Evolutionary conservation across 2,113 vertebrate genomes (phyloP).

Genomic region (Ictidomys tridecemlineatus): DNA sequence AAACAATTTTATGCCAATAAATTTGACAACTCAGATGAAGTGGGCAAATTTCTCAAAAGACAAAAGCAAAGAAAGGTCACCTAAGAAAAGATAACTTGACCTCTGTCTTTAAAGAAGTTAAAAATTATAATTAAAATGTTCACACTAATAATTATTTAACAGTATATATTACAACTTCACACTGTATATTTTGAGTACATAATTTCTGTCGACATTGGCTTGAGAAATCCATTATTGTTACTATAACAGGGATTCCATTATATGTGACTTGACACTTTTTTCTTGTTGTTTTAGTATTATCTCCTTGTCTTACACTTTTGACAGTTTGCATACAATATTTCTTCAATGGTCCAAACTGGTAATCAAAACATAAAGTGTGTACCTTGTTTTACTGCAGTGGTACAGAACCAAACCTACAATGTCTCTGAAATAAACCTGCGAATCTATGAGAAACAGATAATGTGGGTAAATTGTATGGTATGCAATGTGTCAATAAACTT

Average conservation of each 20-base stretch:
- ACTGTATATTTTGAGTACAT: neutral
- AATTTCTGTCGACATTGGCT: neutral
- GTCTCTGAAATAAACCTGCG: neutral
- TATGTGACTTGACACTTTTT: neutral
- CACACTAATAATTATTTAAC: neutral
- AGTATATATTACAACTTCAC: neutral
- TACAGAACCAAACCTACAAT: neutral
- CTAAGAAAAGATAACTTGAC: neutral
- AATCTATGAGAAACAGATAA: neutral
- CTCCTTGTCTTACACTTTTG: neutral
- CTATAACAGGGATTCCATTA: neutral
- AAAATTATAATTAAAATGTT: neutral
- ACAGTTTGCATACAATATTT: neutral
- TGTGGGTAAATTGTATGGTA: neutral
- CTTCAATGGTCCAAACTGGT: neutral
- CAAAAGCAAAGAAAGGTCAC: neutral
- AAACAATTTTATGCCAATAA: neutral
- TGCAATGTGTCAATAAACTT: constrained; percentile 24
- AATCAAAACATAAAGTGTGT: neutral
- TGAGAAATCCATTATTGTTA: neutral
- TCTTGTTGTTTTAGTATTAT: neutral
- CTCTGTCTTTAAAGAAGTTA: neutral
- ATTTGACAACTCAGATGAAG: neutral
- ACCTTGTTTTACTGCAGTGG: neutral
- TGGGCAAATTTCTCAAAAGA: neutral